These are phyloP conservation scores for Caenorhabditis sp. DNA, from an alignment of 2,888 invertebrate genomes.

Conservation along the genomic window DNA sequence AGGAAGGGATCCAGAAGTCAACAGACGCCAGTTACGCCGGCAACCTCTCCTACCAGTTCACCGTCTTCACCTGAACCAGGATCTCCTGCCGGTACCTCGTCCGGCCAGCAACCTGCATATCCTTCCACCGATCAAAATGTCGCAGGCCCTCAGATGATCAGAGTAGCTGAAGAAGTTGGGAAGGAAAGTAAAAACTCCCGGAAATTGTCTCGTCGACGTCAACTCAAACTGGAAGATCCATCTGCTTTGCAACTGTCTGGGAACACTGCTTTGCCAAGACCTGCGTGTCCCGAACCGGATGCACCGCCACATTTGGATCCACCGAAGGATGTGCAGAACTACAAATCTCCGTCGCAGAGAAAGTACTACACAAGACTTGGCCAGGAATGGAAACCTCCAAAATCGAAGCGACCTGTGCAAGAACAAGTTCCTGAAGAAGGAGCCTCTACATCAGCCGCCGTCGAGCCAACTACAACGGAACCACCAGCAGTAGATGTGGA, in stretches of 20 bases:
- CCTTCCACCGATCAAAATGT: not conserved
- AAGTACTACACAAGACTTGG: conserved; percentile 29
- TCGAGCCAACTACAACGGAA: not conserved
- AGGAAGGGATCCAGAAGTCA: not conserved
- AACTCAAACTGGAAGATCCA: not conserved
- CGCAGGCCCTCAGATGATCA: not conserved
- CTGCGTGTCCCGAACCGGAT: conserved; percentile 19
- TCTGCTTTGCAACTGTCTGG: conserved; percentile 10
- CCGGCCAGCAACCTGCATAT: not conserved
- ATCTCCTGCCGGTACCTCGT: not conserved
- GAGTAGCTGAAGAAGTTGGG: not conserved
- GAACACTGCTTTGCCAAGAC: conserved; percentile 18
- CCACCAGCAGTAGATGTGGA: not conserved
- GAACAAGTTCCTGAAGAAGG: not conserved
- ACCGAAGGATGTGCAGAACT: conserved; percentile 16
- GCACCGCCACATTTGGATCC: conserved; percentile 15
- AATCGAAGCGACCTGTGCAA: not conserved
- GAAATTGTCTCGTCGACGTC: not conserved
- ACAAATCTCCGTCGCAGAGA: conserved; percentile 23
- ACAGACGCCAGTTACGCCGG: not conserved
- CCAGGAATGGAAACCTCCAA: conserved; percentile 23
- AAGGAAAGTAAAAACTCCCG: not conserved
- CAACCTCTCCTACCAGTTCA: too few relatives aligned
- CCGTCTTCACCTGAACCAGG: too few relatives aligned
- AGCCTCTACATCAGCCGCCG: not conserved